These are phyloP conservation scores for Cyanistes caeruleus DNA, from an alignment of 2,113 vertebrate species.

Conservation along the genomic window DNA sequence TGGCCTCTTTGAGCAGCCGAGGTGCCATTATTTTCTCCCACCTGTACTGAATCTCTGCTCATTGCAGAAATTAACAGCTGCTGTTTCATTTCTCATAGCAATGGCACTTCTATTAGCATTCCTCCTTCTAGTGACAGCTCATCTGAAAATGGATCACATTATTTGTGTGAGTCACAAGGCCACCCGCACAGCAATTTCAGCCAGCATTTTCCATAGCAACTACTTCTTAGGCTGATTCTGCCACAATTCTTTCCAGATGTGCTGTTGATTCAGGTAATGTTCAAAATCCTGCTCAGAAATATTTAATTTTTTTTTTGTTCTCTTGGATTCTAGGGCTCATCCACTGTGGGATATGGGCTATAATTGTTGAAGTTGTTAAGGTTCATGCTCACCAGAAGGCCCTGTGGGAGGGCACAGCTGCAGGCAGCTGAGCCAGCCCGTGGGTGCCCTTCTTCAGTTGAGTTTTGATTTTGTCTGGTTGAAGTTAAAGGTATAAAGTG, in stretches of 20 bases:
- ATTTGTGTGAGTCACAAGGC: slow-evolving; percentile 62
- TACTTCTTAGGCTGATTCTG: slow-evolving; percentile 45
- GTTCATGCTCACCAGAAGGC: no score
- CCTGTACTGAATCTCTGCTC: neutral
- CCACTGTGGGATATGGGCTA: no score
- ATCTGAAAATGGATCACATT: slow-evolving; percentile 41
- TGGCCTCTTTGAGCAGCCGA: neutral
- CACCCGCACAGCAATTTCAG: slow-evolving; percentile 61
- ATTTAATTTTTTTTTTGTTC: neutral
- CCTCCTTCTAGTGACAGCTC: neutral
- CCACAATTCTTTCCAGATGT: slow-evolving; percentile 74
- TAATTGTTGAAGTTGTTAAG: no score
- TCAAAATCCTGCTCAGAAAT: slow-evolving; percentile 27
- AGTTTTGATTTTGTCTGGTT: no score
- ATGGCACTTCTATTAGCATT: neutral
- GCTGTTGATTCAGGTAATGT: slow-evolving; percentile 62
- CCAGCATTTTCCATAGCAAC: slow-evolving; percentile 62
- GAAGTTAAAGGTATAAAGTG: no score
- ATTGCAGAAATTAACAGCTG: slow-evolving; percentile 15
- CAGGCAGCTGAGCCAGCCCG: no score
- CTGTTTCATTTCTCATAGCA: neutral
- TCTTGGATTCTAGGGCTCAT: neutral
- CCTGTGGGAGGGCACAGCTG: no score
- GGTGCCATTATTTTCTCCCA: neutral
- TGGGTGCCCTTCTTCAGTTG: no score